Evolutionary conservation across 1,140 invertebrate species (phyloP).

Genomic region (Cydia splendana): DNA sequence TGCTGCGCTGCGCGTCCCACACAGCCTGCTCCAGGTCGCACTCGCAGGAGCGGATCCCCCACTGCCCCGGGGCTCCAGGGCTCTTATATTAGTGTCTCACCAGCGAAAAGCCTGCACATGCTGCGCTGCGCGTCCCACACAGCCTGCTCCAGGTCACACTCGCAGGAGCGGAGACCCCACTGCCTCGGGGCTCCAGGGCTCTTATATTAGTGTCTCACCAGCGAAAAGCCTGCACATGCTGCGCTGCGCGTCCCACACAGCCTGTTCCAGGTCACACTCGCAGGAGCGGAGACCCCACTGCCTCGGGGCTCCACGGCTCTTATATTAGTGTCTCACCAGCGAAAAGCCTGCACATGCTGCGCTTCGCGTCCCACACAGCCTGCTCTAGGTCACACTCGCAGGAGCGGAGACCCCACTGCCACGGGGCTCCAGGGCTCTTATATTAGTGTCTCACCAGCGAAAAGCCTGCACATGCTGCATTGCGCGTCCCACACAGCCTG

Average conservation of each 20-base stretch:
- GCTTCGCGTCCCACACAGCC: conserved; percentile 52
- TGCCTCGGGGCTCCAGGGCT: conserved; percentile 38
- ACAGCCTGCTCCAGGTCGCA: too few species aligned
- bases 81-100: conserved; percentile 38
- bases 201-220: conserved; percentile 40
- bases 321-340: conserved; percentile 44
- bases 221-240: too few species aligned
- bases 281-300: too few species aligned
- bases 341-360: conserved; percentile 59
- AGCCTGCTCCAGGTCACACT: conserved; percentile 46
- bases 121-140: conserved; percentile 50
- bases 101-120: conserved; percentile 58
- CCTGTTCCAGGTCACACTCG: too few species aligned
- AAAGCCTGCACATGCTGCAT: conserved; percentile 55
- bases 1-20: too few species aligned
- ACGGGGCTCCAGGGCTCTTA: conserved; percentile 34
- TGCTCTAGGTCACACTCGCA: conserved; percentile 57
- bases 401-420: conserved; percentile 46
- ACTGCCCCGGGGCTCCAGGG: conserved; percentile 41
- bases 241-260: too few species aligned
- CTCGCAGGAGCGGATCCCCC: too few species aligned
- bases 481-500: conserved; percentile 52
- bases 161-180: conserved; percentile 51
- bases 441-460: conserved; percentile 43
- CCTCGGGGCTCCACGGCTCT: conserved; percentile 30